These are phyloP conservation scores for Buphagus erythrorhynchus DNA, from an alignment of 2,797 vertebrate species.

Conservation along the genomic window DNA sequence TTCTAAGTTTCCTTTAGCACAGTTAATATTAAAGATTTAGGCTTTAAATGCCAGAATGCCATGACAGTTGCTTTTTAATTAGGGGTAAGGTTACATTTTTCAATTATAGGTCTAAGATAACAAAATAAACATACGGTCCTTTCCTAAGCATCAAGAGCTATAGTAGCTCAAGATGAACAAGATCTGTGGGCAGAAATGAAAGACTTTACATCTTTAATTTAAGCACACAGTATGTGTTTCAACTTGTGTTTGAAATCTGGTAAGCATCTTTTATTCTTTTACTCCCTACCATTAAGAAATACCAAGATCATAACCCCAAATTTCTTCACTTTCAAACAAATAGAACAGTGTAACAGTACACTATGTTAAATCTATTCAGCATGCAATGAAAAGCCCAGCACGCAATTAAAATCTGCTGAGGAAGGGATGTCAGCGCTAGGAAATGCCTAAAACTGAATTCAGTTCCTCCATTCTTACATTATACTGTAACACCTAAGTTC, in stretches of 20 bases:
- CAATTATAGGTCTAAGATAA: neutral
- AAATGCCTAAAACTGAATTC: neutral
- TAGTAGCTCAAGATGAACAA: constrained; percentile 54
- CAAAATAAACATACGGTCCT: neutral
- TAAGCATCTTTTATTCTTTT: neutral
- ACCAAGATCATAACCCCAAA: neutral
- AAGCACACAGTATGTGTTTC: neutral
- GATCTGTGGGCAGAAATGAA: neutral
- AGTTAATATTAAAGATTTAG: constrained; percentile 44
- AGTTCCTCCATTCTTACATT: neutral
- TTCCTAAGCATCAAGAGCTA: constrained; percentile 16
- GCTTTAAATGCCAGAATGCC: constrained; percentile 9
- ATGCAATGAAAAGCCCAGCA: neutral
- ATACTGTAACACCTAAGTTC: neutral
- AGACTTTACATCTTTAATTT: constrained; percentile 39
- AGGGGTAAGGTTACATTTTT: constrained; percentile 10
- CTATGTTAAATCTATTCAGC: neutral
- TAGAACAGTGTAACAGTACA: neutral
- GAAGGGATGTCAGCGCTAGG: neutral
- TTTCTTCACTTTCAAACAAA: neutral
- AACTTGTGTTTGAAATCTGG: constrained; percentile 19
- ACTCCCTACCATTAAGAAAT: neutral
- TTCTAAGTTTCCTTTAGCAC: constrained; percentile 30
- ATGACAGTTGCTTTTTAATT: constrained; percentile 32
- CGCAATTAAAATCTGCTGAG: neutral